phyloP scores from a whole-genome alignment of 2,888 invertebrate genomes.

The Clanis bilineata region DNA sequence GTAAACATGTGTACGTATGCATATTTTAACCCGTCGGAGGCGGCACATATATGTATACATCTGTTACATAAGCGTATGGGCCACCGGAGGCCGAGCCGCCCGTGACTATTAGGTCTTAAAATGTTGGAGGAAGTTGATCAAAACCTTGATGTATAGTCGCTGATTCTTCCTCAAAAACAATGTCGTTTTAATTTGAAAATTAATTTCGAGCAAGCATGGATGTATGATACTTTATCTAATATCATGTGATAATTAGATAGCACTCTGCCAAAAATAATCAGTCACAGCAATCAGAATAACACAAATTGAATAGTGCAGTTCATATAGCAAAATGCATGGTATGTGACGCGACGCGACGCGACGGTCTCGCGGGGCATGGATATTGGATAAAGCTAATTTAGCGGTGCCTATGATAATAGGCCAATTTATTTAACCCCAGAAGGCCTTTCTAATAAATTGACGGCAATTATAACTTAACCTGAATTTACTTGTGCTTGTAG shows the following conservation, averaged over 20 bases:
- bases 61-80: no score
- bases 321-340: conserved; percentile 38
- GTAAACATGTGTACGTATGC: no score
- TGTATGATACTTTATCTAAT: background rate
- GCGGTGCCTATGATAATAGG: conserved; percentile 33
- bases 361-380: conserved; percentile 34
- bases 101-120: no score
- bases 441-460: conserved; percentile 29
- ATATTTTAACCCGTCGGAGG: no score
- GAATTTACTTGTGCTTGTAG: background rate
- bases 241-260: background rate
- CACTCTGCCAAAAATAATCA: conserved; percentile 1
- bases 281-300: conserved; percentile 34
- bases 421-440: conserved; percentile 37
- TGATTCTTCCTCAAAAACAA: no score
- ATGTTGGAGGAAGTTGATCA: no score
- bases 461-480: conserved; percentile 6
- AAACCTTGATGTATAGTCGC: no score
- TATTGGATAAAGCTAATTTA: conserved; percentile 43
- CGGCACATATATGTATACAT: no score
- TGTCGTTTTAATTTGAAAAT: no score
- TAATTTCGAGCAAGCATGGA: background rate
- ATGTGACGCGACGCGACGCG: conserved; percentile 18
- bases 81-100: no score
- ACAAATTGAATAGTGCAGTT: conserved; percentile 42